Percentiles rank a stretch among this genome's conserved stretches.
phyloP scores from a whole-genome alignment of 1,140 invertebrate species.

The Gyrodactylus bullatarudis region DNA sequence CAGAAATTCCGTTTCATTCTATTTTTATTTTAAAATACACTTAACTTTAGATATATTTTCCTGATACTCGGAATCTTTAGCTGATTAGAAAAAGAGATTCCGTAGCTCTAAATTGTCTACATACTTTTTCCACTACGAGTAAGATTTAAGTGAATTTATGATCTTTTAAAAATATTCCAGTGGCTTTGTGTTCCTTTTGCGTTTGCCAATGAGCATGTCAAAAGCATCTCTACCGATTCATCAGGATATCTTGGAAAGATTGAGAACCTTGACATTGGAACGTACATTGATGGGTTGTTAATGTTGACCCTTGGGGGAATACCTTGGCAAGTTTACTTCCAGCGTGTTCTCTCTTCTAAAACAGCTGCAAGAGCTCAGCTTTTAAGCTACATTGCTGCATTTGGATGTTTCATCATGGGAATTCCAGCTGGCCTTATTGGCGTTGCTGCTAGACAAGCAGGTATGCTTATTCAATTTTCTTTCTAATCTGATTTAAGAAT shows the following conservation, averaged over 20 bases:
- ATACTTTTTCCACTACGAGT: too few relatives aligned
- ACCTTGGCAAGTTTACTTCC: slow-evolving; percentile 61
- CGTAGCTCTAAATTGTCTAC: too few relatives aligned
- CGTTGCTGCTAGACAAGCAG: slow-evolving; percentile 62
- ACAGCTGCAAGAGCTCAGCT: slow-evolving; percentile 59
- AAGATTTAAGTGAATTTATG: too few relatives aligned
- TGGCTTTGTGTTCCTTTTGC: slow-evolving; percentile 94
- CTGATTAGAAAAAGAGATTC: too few relatives aligned
- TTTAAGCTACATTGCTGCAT: slow-evolving; percentile 69
- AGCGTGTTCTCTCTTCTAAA: slow-evolving; percentile 71
- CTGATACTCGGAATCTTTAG: too few relatives aligned
- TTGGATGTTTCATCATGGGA: slow-evolving; percentile 74
- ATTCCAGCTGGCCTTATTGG: slow-evolving; percentile 78
- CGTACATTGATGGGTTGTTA: slow-evolving; percentile 57
- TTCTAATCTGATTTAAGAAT: not conserved
- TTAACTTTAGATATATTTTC: too few relatives aligned
- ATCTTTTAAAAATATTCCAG: too few relatives aligned
- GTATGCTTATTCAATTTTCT: slow-evolving; percentile 23
- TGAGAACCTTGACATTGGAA: slow-evolving; percentile 34
- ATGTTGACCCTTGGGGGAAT: slow-evolving; percentile 79
- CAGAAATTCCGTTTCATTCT: too few relatives aligned
- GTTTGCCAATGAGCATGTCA: slow-evolving; percentile 43
- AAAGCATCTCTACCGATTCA: slow-evolving; percentile 39
- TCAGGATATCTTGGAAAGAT: slow-evolving; percentile 44
- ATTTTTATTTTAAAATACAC: too few relatives aligned